Evolutionary conservation across 2,113 vertebrate genomes (phyloP).

Genomic region (Malurus melanocephalus): DNA sequence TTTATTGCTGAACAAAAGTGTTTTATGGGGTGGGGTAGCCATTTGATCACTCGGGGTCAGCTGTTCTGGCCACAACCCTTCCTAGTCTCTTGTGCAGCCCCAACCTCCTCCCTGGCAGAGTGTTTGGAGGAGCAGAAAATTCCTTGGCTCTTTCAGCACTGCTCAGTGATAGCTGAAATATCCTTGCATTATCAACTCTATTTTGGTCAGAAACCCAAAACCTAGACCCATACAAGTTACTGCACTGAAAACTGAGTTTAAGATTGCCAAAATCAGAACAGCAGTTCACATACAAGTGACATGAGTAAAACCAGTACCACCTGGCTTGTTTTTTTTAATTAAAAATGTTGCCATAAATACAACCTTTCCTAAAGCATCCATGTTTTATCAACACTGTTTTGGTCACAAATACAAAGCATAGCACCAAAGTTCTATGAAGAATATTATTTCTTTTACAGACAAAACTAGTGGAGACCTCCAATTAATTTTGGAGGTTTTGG

Average conservation of each 20-base stretch:
- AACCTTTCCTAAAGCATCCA: neutral
- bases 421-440: neutral
- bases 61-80: neutral
- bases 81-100: rapidly evolving
- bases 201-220: neutral
- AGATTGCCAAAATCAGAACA: neutral
- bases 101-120: rapidly evolving
- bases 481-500: neutral
- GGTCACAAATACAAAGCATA: neutral
- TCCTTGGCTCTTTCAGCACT: neutral
- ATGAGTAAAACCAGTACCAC: neutral
- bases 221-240: neutral
- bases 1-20: neutral
- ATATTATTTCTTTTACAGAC: neutral
- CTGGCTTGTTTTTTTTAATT: neutral
- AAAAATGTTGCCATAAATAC: neutral
- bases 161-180: neutral
- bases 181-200: neutral
- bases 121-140: neutral
- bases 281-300: neutral
- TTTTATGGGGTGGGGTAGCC: neutral
- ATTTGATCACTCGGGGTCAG: neutral
- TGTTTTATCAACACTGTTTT: neutral
- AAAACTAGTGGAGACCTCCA: neutral
- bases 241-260: neutral